Evolutionary conservation across 2,888 invertebrate genomes (phyloP).

Genomic region (Melanchra persicariae): DNA sequence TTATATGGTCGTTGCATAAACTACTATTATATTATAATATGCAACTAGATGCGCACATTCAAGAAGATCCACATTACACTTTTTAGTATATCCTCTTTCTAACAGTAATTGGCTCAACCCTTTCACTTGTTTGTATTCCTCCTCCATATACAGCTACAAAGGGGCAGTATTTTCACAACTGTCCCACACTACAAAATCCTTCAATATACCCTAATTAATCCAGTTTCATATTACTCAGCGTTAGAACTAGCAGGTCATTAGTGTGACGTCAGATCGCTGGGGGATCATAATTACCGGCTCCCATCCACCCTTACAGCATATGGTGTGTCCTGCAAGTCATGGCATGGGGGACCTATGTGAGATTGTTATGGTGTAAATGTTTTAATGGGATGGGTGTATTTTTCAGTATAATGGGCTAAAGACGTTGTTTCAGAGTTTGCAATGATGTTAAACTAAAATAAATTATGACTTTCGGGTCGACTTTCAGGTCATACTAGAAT

Average conservation of each 20-base stretch:
- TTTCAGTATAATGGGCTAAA: slow-evolving; percentile 2
- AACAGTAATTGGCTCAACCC: neutral
- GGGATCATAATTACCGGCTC: slow-evolving; percentile 83
- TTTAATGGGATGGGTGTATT: slow-evolving; percentile 1
- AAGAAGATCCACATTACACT: neutral
- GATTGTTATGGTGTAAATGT: slow-evolving; percentile 18
- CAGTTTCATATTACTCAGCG: slow-evolving; percentile 73
- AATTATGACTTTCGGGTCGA: too few species aligned
- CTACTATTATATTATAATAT: too few species aligned
- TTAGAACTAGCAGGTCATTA: slow-evolving; percentile 76
- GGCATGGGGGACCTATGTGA: slow-evolving; percentile 67
- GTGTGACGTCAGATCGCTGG: slow-evolving; percentile 71
- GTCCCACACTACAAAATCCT: slow-evolving; percentile 16
- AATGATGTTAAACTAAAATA: neutral
- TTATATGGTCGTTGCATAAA: too few species aligned
- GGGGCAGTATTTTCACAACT: neutral
- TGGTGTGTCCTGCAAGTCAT: slow-evolving; percentile 82
- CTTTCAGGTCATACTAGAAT: too few species aligned
- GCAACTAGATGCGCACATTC: neutral
- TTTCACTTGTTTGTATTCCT: neutral
- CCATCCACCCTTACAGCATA: slow-evolving; percentile 82
- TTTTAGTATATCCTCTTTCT: neutral
- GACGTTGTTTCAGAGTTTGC: neutral
- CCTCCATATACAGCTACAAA: neutral
- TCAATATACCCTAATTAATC: slow-evolving; percentile 48